Evolutionary conservation across 2,797 vertebrate species (phyloP).

Genomic region (Pangasius larnaudii): DNA sequence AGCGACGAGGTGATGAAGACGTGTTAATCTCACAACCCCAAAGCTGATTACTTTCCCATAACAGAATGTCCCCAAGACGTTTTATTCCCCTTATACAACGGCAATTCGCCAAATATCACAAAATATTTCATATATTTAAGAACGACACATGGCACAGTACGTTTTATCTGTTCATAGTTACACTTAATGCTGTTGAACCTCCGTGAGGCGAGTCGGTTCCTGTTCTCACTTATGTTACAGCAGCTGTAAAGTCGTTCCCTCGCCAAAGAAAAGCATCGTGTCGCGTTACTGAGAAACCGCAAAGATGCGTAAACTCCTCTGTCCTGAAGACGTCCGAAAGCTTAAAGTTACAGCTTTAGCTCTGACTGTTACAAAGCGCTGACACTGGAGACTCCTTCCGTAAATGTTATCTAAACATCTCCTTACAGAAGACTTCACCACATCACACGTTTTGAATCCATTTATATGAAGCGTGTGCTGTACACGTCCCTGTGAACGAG

Average conservation of each 20-base stretch:
- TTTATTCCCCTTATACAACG: neutral
- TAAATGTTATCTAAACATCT: neutral
- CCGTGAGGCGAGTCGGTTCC: neutral
- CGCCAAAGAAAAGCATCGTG: neutral
- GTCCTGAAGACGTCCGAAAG: neutral
- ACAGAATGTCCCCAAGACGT: neutral
- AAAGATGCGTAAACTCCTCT: neutral
- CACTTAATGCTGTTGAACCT: neutral
- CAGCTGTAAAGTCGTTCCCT: neutral
- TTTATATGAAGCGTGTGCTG: neutral
- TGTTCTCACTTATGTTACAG: neutral
- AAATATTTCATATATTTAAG: too few species aligned
- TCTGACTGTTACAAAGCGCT: neutral
- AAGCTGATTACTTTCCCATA: neutral
- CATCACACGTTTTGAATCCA: neutral
- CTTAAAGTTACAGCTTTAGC: too few species aligned
- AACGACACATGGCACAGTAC: neutral
- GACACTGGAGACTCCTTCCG: neutral
- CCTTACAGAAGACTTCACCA: neutral
- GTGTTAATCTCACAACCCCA: too few species aligned
- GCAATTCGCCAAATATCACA: too few species aligned
- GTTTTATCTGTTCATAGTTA: neutral
- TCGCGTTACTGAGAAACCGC: neutral
- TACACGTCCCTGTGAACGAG: neutral
- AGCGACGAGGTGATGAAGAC: neutral